Base-by-base conservation (phyloP, 1,140 invertebrate genomes). In the Cotesia typhae region DNA sequence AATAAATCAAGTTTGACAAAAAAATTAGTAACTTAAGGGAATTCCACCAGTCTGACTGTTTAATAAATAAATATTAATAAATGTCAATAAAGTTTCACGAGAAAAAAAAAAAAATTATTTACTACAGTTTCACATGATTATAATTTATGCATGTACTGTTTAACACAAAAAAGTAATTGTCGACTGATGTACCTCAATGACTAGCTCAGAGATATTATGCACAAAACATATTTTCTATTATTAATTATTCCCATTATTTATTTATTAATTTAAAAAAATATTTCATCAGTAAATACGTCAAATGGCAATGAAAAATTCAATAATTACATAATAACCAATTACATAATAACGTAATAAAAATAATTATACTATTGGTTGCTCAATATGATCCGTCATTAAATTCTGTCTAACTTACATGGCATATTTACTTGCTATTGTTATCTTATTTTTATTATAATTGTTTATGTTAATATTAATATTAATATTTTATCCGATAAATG, bases 151-250 rank as follows among this genome's bases (percentile, higher is more conserved):
- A 55, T 55, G 12, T 55, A 37, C 1, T 64, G 61, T 35, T 12
- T 12, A 28, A 63, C n/a, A n/a, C 7, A 4, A 28, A 28, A 37
- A 61, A 61, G 6, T 41, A 3, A n/a, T 64, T 51, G 67, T 64
- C 47, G 78, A 79, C 75, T 78, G 74, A 73, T 78, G 74, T 77
- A 81, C 78, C 71, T 77, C 71, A 80, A 80, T 84, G 83, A 84
- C 83, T 84, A 83, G 82, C 76, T 83, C 83, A 81, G 77, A 6
- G 74, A 75, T 83, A 83, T 84, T 81, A 84, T 82, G 81, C 80
- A 79, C 76, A 78, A 47, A 6, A 47, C 41, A 6, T 47, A 9
- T 47, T 47, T 47, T 47, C 41, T 47, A 47, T 47, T 47, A 47
- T 47, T 47, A 47, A 47, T 47, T 0, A 7, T 47, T 47, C 41